Base-by-base conservation (phyloP, 2,888 invertebrate genomes). In the Ceriagrion tenellum region DNA sequence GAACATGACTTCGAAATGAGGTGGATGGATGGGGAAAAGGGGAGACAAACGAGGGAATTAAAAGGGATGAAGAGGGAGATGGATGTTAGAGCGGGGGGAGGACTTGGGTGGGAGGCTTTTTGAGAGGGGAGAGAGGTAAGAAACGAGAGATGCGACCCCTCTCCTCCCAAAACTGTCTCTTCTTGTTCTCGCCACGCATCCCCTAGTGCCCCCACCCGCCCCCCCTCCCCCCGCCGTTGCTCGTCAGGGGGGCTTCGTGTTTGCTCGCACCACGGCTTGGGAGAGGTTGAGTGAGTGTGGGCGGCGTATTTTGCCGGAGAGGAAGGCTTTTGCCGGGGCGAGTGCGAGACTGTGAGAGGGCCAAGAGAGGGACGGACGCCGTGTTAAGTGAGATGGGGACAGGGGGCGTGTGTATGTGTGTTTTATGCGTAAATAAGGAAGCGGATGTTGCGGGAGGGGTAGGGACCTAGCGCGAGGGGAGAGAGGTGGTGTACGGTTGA, bases 11-110 rank as follows among this genome's bases (percentile, higher is more conserved):
- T 81, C 30, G 81, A 13, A 81, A 26, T 30, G 81, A 30, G 81
- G 16, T 18, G 23, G 91, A 59, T n/a, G 93, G 93, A 93, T 47
- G 69, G 23, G 12, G 23, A 30, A 40, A 59, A 59, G 26, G 56
- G 59, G 59, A 90, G 59, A 56, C 81, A 81, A 59, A 63, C 63
- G 69, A n/a, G 47, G 26, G 93, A 69, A 93, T 93, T 35, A 69
- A 69, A 93, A 93, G 40, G 47, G 20, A 20, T 26, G 23, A 55
- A 59, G 56, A 59, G 30, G 63, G 59, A 35, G 23, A 30, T 26
- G 90, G 90, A 56, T 30, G 56, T 4, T n/a, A n/a, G n/a, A n/a
- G n/a, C 16, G 20, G 69, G 26, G 0, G 69, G 69, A 69, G 69
- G 0, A 8, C 69, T n/a, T n/a, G 10, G 69, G 69, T 4, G 18